phyloP scores from a whole-genome alignment of 2,888 invertebrate genomes.

The Lasius fuliginosus region DNA sequence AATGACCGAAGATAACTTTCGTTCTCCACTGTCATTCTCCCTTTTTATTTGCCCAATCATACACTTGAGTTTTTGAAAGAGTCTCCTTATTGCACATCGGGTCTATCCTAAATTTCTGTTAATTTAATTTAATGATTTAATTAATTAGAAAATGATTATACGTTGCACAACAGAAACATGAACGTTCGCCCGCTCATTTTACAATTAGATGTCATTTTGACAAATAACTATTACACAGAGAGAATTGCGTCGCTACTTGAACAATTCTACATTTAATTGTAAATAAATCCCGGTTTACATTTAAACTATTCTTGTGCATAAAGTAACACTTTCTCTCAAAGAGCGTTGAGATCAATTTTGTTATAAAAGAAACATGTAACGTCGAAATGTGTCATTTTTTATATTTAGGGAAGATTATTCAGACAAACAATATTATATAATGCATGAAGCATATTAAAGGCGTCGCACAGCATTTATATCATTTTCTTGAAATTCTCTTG shows the following conservation, averaged over 20 bases:
- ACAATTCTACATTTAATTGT: background rate
- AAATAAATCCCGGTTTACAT: background rate
- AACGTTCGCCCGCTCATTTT: no score
- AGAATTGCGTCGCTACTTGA: background rate
- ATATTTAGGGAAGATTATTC: background rate
- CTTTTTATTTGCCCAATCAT: no score
- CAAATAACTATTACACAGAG: no score
- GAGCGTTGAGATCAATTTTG: background rate
- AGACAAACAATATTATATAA: conserved; percentile 26
- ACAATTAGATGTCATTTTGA: no score
- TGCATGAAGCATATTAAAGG: background rate
- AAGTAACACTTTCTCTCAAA: background rate
- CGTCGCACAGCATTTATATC: background rate
- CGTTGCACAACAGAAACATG: no score
- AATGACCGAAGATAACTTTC: no score
- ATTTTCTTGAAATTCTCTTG: conserved; percentile 6
- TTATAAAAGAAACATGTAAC: background rate
- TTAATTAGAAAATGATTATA: background rate
- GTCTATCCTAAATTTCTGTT: no score
- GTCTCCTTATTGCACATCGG: no score
- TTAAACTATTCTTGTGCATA: background rate
- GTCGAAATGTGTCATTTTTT: background rate
- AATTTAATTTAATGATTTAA: background rate
- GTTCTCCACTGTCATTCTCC: no score
- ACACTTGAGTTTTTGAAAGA: no score